These are phyloP conservation scores for Canis aureus DNA, from an alignment of 2,113 vertebrate genomes.

Conservation along the genomic window DNA sequence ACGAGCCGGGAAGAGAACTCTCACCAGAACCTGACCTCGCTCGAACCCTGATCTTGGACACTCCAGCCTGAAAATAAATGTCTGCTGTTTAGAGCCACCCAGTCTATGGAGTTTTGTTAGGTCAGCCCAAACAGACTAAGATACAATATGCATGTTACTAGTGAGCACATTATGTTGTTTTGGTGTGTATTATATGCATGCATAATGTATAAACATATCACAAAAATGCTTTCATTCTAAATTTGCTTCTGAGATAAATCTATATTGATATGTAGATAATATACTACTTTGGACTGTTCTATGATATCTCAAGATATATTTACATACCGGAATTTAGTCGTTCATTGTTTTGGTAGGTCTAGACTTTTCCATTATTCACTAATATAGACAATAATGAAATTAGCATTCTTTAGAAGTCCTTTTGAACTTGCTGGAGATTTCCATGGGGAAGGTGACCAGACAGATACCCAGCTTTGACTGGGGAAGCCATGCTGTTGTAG, in stretches of 20 bases:
- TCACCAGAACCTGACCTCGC: rapidly evolving
- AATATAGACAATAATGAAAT: neutral
- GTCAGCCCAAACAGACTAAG: neutral
- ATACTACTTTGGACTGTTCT: neutral
- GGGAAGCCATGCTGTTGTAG: neutral
- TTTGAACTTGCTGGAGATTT: neutral
- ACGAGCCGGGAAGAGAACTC: neutral
- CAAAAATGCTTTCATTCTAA: neutral
- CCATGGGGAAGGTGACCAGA: neutral
- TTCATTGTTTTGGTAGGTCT: neutral
- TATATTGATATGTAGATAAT: neutral
- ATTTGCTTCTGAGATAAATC: neutral
- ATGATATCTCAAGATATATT: neutral
- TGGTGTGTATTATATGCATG: neutral
- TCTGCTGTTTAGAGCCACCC: neutral
- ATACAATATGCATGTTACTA: neutral
- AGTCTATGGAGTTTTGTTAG: neutral
- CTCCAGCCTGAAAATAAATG: neutral
- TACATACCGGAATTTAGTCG: neutral
- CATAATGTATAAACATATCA: neutral
- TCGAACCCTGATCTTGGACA: neutral
- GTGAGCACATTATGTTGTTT: neutral
- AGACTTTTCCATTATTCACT: neutral
- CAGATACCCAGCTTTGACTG: neutral
- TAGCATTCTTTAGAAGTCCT: neutral